Conservation (phyloP, 2,113 vertebrate genomes). For the Erythrocercus mccallii region DNA sequence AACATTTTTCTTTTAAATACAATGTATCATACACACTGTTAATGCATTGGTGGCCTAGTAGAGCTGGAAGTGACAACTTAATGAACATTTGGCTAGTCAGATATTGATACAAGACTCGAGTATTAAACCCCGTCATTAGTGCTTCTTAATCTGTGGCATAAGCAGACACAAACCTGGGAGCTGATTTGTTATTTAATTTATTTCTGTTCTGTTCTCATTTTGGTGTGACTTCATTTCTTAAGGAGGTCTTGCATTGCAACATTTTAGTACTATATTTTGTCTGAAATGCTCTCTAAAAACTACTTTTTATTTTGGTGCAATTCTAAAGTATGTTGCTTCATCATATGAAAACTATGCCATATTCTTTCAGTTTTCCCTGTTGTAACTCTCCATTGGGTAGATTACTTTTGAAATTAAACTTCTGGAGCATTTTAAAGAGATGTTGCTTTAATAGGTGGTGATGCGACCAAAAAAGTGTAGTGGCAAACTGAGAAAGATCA, state of each 20-base stretch:
- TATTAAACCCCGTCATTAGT: background rate
- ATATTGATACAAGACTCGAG: background rate
- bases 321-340: background rate
- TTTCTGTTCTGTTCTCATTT: background rate
- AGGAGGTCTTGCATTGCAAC: background rate
- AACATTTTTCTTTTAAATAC: background rate
- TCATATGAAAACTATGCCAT: background rate
- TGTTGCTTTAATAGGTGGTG: background rate
- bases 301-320: background rate
- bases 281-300: background rate
- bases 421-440: background rate
- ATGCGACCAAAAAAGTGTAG: background rate
- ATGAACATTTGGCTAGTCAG: background rate
- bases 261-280: background rate
- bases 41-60: background rate
- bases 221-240: background rate
- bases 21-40: background rate
- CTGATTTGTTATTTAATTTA: background rate
- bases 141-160: background rate
- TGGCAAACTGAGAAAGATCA: background rate
- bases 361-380: background rate
- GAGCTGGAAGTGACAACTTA: background rate
- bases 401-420: background rate
- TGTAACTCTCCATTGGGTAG: background rate
- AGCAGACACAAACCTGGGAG: background rate